Conservation (phyloP, 1,140 invertebrate species). For the Drosophila willistoni region DNA sequence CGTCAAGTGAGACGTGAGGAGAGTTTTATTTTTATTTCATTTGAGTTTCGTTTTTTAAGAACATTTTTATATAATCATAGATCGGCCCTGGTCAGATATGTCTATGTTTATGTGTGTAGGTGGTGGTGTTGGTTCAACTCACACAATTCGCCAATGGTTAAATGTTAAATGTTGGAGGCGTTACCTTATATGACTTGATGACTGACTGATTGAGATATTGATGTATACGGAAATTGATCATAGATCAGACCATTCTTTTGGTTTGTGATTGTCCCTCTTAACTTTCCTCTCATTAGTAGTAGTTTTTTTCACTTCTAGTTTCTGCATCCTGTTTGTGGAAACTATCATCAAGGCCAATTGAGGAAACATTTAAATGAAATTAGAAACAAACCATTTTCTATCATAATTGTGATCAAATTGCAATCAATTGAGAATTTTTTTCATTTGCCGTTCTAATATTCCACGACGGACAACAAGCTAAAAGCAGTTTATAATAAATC, state of each 20-base stretch:
- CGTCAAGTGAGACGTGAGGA: constrained; percentile 47
- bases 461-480: neutral
- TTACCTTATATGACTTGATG: too few relatives aligned
- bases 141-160: neutral
- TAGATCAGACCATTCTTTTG: neutral
- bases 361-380: constrained; percentile 51
- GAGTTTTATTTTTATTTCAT: constrained; percentile 34
- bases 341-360: constrained; percentile 51
- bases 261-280: neutral
- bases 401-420: constrained; percentile 56
- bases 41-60: constrained; percentile 3
- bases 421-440: constrained; percentile 30
- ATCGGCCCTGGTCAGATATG: neutral
- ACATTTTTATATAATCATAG: constrained; percentile 8
- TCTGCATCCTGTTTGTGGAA: constrained; percentile 59
- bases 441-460: constrained; percentile 49
- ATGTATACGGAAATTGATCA: constrained; percentile 2
- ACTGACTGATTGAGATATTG: too few relatives aligned
- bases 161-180: neutral
- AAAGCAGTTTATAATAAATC: constrained; percentile 44
- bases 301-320: constrained; percentile 51
- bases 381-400: constrained; percentile 45
- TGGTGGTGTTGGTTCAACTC: neutral
- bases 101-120: neutral
- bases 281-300: constrained; percentile 53